Evolutionary conservation across 2,797 vertebrate species (phyloP), one percentile per base, ranked within the genome.

Genomic region (Trachops cirrhosus): DNA sequence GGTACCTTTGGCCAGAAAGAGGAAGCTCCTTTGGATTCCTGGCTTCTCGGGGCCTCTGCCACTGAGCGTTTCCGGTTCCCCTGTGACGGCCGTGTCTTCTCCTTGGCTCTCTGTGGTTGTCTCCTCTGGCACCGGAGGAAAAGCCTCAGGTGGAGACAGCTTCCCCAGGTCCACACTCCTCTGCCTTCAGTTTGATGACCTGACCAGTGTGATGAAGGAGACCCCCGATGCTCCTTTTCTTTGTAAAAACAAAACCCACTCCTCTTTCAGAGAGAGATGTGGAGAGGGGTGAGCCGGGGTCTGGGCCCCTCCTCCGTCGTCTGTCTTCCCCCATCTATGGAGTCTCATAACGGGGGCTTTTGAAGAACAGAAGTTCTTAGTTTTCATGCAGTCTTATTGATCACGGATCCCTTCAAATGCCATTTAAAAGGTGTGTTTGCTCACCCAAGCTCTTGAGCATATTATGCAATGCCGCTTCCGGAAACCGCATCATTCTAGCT

Each of bases 241-340:
- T 52, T 29, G 9, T 4, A 16, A 44, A 77, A 16, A n/a, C 41
- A 22, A 18, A 32, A 32, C 5, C 7, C 59, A 62, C 59, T 62
- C 26, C 29, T n/a, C 3, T n/a, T 91, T 12, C 10, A 9, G 57
- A 18, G 26, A 39, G 57, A 24, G 46, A n/a, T 16, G 62, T 8
- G 26, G 62, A 16, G 14, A 7, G 62, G 29, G 6, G 32, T 5
- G 34, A 14, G 29, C 7, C 41, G 19, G 78, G 48, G 11, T 32
- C 7, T 2, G 34, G 22, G 22, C 3, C 59, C 70, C 2, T 8
- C 37, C 18, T 59, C 29, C 10, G 18, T 48, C 3, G 9, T 32
- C 10, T 14, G 34, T 19, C 68, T 37, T 12, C 3, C 10, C 11
- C 1, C 1, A 0, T 7, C 44, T 44, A 4, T 24, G 19, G 57